A percentile compares a stretch with the other conserved stretches of the same genome.
Evolutionary conservation across 2,797 vertebrate species (phyloP).

Genomic region (Gephyroberyx darwinii): DNA sequence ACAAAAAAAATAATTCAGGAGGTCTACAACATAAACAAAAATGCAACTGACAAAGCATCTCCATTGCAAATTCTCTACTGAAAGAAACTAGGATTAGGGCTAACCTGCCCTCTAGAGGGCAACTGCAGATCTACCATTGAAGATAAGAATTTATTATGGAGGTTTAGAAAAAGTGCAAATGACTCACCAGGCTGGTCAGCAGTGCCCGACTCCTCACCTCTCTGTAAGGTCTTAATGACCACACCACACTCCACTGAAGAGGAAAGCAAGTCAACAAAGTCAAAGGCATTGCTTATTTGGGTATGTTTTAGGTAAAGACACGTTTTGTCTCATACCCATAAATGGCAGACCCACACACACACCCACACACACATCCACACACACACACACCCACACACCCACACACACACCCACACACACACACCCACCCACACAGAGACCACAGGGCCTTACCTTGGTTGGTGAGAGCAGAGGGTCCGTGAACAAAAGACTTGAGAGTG

Average conservation of each 20-base stretch:
- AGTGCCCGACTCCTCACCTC: conserved; percentile 73
- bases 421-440: neutral
- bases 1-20: neutral
- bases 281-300: neutral
- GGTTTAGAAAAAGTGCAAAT: neutral
- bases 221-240: conserved; percentile 87
- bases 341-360: neutral
- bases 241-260: conserved; percentile 90
- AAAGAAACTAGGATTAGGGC: neutral
- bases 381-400: too few relatives aligned
- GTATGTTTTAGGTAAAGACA: neutral
- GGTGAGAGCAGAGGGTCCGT: conserved; percentile 74
- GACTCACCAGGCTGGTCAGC: conserved; percentile 78
- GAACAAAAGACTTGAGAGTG: conserved; percentile 83
- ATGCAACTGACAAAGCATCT: neutral
- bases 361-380: neutral
- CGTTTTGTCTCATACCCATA: neutral
- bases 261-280: conserved; percentile 29
- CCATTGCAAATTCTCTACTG: neutral
- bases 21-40: too few relatives aligned
- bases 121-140: neutral
- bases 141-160: neutral
- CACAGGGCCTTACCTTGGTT: conserved; percentile 85
- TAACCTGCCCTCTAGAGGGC: conserved; percentile 47
- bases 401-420: too few relatives aligned